Base-by-base conservation (phyloP, 2,888 invertebrate species). In the Actias luna region DNA sequence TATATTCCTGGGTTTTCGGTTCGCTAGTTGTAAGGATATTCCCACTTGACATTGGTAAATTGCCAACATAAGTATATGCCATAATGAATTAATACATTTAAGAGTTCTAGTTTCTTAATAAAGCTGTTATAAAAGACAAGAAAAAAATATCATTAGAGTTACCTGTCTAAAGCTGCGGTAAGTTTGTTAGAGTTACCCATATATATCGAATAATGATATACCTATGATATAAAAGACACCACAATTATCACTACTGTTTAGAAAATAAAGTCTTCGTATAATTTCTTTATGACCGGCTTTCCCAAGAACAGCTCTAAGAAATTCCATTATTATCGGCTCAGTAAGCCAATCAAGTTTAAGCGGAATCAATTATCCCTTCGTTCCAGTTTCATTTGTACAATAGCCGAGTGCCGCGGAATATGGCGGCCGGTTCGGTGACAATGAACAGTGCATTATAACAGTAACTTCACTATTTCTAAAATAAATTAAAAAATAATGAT, bases 361-460 rank as follows among this genome's bases (percentile, higher is more conserved):
- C 55, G 64, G 61, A 63, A 61, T 64, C 63, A 61, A 66, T 64
- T 66, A 66, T 61, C 63, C 63, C 58, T 57, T 65, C 62, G 35
- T 57, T 64, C 61, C 46, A 60, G 59, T 63, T 58, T 50, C 55
- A 50, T 63, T 64, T 62, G 35, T 62, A 58, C 58, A 58, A 18
- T 58, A 60, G 59, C 55, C 55, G 65, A 63, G 61, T 25, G 59
- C 12, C 57, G 52, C 35, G 46, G 16, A 39, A 58, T 36, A 39
- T 39, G 55, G 55, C 61, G 55, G n/a, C 14, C 25, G 27, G 25
- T 12, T 36, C 18, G 39, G 14, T 12, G 61, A 61, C 33, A 35
- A 59, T 33, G 14, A 2, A 50, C 46, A 25, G 46, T 50, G 46
- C 2, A 4, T 50, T 22, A 10, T 22, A 10, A 50, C 62, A 62